Conservation (phyloP, 2,797 vertebrate species). For the Phrynocephalus guinanensis region DNA sequence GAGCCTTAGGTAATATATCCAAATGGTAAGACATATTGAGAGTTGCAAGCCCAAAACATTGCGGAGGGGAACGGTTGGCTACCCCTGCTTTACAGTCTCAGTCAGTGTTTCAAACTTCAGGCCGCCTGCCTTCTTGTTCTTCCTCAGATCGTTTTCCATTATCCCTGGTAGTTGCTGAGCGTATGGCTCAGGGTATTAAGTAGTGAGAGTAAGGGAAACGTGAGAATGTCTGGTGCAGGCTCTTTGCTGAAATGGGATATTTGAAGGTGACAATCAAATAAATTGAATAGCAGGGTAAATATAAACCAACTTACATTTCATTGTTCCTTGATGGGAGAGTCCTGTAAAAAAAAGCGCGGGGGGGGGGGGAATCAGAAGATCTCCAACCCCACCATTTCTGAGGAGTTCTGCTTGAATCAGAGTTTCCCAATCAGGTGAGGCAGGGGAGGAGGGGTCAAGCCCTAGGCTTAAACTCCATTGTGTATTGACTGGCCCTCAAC, state of each 20-base stretch:
- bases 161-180: neutral
- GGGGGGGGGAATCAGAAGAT: neutral
- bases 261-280: conserved; percentile 47
- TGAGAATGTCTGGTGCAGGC: conserved; percentile 55
- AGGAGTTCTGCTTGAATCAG: too few species aligned
- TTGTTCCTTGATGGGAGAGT: neutral
- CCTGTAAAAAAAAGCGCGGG: neutral
- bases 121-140: neutral
- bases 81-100: too few species aligned
- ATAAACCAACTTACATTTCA: conserved; percentile 58
- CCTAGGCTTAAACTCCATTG: too few species aligned
- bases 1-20: too few species aligned
- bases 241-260: conserved; percentile 43
- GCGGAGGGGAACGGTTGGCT: too few species aligned
- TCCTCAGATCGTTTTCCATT: neutral
- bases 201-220: conserved; percentile 52
- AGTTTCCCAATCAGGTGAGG: too few species aligned
- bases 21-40: too few species aligned
- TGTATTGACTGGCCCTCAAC: too few species aligned
- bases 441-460: too few species aligned
- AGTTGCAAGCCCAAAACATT: too few species aligned
- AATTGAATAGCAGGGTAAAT: conserved; percentile 53
- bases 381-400: neutral
- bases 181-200: neutral
- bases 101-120: neutral